Evolutionary conservation across 2,888 invertebrate genomes (phyloP).

Genomic region (Euclidia mi): DNA sequence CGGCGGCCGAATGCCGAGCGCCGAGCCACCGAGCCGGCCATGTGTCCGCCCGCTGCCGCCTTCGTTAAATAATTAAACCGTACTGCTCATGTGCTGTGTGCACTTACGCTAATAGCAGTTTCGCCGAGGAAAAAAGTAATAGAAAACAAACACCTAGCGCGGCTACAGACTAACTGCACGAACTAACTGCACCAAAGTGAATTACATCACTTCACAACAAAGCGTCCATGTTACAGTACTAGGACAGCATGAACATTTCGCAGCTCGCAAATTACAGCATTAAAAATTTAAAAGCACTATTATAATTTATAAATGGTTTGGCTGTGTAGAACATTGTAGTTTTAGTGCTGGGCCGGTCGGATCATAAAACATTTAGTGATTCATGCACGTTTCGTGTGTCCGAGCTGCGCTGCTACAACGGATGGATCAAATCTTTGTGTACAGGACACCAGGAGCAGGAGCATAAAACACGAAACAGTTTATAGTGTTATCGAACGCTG

Average conservation of each 20-base stretch:
- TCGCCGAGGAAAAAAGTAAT: slow-evolving; percentile 55
- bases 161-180: slow-evolving; percentile 25
- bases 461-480: neutral
- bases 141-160: slow-evolving; percentile 62
- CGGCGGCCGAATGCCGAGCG: no score
- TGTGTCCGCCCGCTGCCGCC: slow-evolving; percentile 57
- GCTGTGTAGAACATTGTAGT: slow-evolving; percentile 72
- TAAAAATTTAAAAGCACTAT: slow-evolving; percentile 78
- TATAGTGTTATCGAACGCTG: neutral
- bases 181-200: slow-evolving; percentile 44
- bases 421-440: slow-evolving; percentile 20
- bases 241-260: slow-evolving; percentile 57
- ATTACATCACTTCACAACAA: slow-evolving; percentile 60
- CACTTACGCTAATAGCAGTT: slow-evolving; percentile 66
- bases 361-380: slow-evolving; percentile 74
- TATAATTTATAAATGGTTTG: slow-evolving; percentile 75
- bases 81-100: slow-evolving; percentile 59
- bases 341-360: slow-evolving; percentile 63
- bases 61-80: slow-evolving; percentile 77
- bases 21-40: slow-evolving; percentile 47
- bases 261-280: slow-evolving; percentile 75
- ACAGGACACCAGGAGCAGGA: neutral
- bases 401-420: neutral
- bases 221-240: slow-evolving; percentile 54
- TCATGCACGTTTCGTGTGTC: slow-evolving; percentile 54